These are phyloP conservation scores for Mythimna ferrago DNA, from an alignment of 2,888 invertebrate species.

Conservation along the genomic window DNA sequence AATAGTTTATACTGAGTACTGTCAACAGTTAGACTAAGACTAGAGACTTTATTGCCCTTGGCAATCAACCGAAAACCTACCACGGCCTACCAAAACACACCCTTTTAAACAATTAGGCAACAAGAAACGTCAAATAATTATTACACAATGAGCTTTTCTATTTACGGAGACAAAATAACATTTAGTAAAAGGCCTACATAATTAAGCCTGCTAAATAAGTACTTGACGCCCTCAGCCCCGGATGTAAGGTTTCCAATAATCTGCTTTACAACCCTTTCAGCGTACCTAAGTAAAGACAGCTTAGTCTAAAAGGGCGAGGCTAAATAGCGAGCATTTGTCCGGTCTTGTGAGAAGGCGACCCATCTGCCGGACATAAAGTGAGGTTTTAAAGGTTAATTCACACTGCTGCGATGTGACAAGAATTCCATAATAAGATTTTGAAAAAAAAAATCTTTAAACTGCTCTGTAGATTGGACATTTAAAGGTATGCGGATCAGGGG, in stretches of 20 bases:
- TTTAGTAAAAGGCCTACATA: neutral
- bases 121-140: neutral
- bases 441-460: too few relatives aligned
- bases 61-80: neutral
- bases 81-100: neutral
- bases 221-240: constrained; percentile 23
- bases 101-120: neutral
- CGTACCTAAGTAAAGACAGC: constrained; percentile 64
- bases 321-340: constrained; percentile 73
- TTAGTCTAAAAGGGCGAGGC: constrained; percentile 65
- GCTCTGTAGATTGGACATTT: too few relatives aligned
- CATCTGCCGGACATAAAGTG: constrained; percentile 64
- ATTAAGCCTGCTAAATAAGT: constrained; percentile 14
- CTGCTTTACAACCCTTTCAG: constrained; percentile 56
- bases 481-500: too few relatives aligned
- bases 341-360: constrained; percentile 68
- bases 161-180: constrained; percentile 12
- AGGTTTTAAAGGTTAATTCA: constrained; percentile 65
- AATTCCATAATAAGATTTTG: too few relatives aligned
- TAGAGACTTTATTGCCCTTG: too few relatives aligned
- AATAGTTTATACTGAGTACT: too few relatives aligned
- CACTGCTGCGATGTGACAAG: neutral
- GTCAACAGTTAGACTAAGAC: too few relatives aligned
- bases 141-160: neutral
- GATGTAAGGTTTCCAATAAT: constrained; percentile 36